Conservation (phyloP, 2,113 vertebrate genomes). For the Aramus guarauna region DNA sequence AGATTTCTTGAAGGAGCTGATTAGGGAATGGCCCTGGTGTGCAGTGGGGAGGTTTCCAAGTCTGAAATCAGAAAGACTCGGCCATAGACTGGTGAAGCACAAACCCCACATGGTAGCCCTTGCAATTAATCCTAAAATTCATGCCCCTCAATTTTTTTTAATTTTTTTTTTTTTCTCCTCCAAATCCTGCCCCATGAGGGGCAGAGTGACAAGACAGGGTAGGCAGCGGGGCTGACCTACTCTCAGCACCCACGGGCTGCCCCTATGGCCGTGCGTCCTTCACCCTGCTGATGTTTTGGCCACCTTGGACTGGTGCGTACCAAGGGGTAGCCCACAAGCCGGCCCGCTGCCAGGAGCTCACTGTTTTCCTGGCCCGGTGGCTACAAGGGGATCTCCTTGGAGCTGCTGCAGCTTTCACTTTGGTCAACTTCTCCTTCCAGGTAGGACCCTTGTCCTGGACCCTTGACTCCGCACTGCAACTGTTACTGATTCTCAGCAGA, state of each 20-base stretch:
- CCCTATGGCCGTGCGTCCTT: accelerated
- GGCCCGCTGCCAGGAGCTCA: background rate
- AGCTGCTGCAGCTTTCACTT: background rate
- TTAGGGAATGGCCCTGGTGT: background rate
- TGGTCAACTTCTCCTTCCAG: background rate
- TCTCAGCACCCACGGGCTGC: background rate
- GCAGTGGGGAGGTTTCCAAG: background rate
- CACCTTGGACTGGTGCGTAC: background rate
- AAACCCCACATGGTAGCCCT: background rate
- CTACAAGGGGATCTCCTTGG: background rate
- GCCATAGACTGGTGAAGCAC: background rate
- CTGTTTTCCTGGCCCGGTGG: background rate
- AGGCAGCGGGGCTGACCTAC: background rate
- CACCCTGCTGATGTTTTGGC: background rate
- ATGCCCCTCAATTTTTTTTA: background rate
- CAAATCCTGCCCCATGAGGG: background rate
- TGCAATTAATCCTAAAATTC: background rate
- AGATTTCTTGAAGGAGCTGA: background rate
- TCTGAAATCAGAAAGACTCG: background rate
- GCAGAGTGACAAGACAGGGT: background rate
- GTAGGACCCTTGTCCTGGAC: no score
- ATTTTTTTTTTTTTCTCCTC: background rate
- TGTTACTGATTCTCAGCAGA: background rate
- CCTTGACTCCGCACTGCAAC: background rate
- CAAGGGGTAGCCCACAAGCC: accelerated